Evolutionary conservation across 2,113 vertebrate genomes (phyloP).

Genomic region (Barbus barbus): DNA sequence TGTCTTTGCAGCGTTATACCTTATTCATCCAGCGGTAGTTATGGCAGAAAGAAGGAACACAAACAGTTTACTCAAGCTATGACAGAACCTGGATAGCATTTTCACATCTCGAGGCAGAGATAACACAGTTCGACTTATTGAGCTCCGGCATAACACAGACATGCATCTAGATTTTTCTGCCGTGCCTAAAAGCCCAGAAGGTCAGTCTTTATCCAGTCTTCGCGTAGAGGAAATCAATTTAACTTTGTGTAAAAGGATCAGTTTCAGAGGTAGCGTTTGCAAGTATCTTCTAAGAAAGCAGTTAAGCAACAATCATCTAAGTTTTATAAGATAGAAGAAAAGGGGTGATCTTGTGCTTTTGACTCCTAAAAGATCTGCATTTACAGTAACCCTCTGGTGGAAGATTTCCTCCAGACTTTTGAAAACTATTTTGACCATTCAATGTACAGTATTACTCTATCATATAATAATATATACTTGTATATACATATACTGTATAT

Average conservation of each 20-base stretch:
- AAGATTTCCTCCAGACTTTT: background rate
- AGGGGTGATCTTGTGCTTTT: background rate
- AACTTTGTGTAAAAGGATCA: slow-evolving; percentile 17
- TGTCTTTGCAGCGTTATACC: slow-evolving; percentile 25
- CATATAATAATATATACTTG: background rate
- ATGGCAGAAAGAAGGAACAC: slow-evolving; percentile 11
- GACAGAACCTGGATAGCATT: slow-evolving; percentile 29
- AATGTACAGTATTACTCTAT: background rate
- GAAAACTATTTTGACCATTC: background rate
- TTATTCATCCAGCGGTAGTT: slow-evolving; percentile 21
- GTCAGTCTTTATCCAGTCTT: slow-evolving; percentile 6
- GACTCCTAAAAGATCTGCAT: slow-evolving; percentile 10
- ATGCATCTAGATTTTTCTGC: slow-evolving; percentile 12
- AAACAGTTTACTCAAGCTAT: slow-evolving; percentile 33
- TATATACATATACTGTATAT: background rate
- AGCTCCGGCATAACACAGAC: background rate
- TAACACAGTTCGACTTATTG: slow-evolving; percentile 30
- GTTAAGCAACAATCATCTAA: background rate
- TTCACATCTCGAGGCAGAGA: slow-evolving; percentile 7
- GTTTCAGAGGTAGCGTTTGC: background rate
- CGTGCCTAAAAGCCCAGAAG: background rate
- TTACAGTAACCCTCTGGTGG: background rate
- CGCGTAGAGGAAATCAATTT: slow-evolving; percentile 33
- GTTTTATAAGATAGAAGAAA: slow-evolving; percentile 13
- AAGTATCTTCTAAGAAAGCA: slow-evolving; percentile 7